phyloP scores from a whole-genome alignment of 2,113 vertebrate species.

The Cricetomys ansorgei region DNA sequence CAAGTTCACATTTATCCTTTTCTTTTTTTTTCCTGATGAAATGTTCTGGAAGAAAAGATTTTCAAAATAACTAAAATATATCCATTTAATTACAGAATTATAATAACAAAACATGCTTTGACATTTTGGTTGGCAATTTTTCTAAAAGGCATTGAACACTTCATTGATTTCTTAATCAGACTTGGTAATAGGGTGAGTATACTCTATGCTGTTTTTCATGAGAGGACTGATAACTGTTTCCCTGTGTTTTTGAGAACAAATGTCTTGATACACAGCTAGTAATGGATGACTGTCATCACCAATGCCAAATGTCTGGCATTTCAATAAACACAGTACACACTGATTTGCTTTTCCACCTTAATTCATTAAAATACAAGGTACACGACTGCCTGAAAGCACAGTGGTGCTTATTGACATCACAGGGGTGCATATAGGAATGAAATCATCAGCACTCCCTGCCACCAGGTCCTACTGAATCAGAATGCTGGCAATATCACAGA shows the following conservation, averaged over 20 bases:
- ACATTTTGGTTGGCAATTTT: constrained; percentile 39
- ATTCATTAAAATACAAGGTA: background rate
- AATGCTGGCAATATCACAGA: background rate
- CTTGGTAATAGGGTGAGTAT: background rate
- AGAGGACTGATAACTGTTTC: constrained; percentile 30
- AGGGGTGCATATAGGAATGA: background rate
- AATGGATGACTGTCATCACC: background rate
- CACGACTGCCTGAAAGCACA: background rate
- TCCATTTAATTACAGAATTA: constrained; percentile 42
- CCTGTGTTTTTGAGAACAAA: background rate
- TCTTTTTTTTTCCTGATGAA: background rate
- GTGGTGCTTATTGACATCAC: background rate
- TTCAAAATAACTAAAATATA: constrained; percentile 40
- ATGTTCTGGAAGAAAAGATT: constrained; percentile 27
- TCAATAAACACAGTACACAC: background rate
- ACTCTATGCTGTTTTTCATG: constrained; percentile 16
- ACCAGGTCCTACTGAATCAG: background rate
- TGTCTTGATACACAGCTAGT: background rate
- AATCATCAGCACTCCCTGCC: background rate
- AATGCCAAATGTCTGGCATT: background rate
- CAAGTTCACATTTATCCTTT: background rate
- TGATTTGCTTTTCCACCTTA: background rate
- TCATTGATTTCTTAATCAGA: constrained; percentile 4
- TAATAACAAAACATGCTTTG: constrained; percentile 28
- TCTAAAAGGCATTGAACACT: constrained; percentile 26